Base-by-base conservation (phyloP, 2,888 invertebrate species). In the Luffia ferchaultella region DNA sequence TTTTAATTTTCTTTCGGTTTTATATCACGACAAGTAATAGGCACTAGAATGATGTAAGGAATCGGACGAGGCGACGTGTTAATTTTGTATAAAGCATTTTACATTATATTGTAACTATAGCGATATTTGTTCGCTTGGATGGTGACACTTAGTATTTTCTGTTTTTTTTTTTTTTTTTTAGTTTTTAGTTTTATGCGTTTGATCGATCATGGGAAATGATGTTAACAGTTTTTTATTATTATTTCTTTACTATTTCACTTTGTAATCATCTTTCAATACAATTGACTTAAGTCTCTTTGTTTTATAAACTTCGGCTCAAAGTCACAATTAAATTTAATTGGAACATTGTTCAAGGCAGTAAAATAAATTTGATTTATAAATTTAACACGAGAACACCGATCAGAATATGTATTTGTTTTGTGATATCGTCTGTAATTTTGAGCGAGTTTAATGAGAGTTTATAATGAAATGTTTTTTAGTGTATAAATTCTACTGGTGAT, bases 371-470 rank as follows among this genome's bases (percentile, higher is more conserved):
- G n/a, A n/a, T n/a, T n/a, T n/a, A n/a, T 48, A 30, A 20, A 16
- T 48, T 5, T 17, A 3, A 16, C n/a, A 17, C 17, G 7, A 43
- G 2, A 18, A 58, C 53, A 55, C 50, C 56, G 56, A 62, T 62
- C 63, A 61, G 62, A 64, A 68, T 69, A 64, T 65, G 70, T 73
- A 70, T 78, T 76, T 78, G 66, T 68, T 80, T 80, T 80, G 80
- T 80, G 82, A 80, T 80, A 82, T 77, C 75, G 73, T 74, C 70
- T 68, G 68, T 73, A 68, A 71, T 64, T 60, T 45, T n/a, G n/a
- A 18, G 12, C 15, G 16, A 9, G 20, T 12, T 40, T 16, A 62
- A 67, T 76, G 76, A 80, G 77, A 78, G 76, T 80, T 76, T 78
- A 77, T 50, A 18, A 73, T 65, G 68, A 68, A 64, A 65, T 70